Evolutionary conservation across 2,113 vertebrate genomes (phyloP), one percentile per base, ranked within the genome.

Genomic region (Ginglymostoma cirratum): DNA sequence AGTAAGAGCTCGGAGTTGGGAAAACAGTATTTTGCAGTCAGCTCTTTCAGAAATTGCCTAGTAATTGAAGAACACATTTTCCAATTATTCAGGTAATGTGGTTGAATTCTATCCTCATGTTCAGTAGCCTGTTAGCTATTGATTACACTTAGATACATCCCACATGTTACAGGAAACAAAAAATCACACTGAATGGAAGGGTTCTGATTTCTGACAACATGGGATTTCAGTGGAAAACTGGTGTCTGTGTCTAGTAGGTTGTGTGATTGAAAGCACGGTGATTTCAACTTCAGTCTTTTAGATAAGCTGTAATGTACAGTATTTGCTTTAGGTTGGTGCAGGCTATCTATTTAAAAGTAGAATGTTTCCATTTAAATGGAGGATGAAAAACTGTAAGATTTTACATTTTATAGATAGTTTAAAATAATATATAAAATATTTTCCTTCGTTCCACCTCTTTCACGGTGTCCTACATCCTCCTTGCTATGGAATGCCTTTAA

Each of bases 51-150:
- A 72, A 95, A 95, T 95, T 69, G 67, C 93, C 42, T 67, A 0
- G n/a, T 66, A 93, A 93, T 93, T 93, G 89, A 93, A 93, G 61
- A 61, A 93, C 61, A 93, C 61, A 7, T n/a, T 93, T 93, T 93
- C 34, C 89, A 38, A 38, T 66, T 42, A 66, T 93, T 67, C 89
- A 38, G 61, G 61, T 66, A 93, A 93, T 93, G 89, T 67, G 61
- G 61, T 23, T 67, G 89, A 66, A 67, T 66, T 67, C 89, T 10
- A 15, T 38, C 61, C 7, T 2, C 34, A 6, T 66, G 89, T 67
- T 93, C 89, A 67, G 55, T 23, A n/a, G 21, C n/a, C 93, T 34
- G 93, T 48, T 45, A 70, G 67, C 67, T 48, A 95, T 72, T 95
- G 93, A 95, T 95, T 70, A 95, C 93, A 72, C n/a, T 24, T 93